These are phyloP conservation scores for Thyatira batis DNA, from an alignment of 2,888 invertebrate genomes.

Conservation along the genomic window DNA sequence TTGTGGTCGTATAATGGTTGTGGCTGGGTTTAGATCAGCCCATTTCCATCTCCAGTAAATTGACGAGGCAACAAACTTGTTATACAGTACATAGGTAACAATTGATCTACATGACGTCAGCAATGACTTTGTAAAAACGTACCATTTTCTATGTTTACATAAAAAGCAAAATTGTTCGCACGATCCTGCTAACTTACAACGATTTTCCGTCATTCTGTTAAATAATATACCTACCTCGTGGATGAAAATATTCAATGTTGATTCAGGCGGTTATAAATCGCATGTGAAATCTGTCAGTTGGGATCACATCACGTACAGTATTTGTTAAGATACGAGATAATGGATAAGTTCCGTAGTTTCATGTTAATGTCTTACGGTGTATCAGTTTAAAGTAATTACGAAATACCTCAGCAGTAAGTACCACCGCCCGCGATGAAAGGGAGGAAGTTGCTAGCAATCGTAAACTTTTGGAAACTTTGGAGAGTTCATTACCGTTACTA, in stretches of 20 bases:
- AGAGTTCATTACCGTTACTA: slow-evolving; percentile 3
- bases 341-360: slow-evolving; percentile 35
- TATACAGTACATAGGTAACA: background rate
- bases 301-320: slow-evolving; percentile 24
- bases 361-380: slow-evolving; percentile 40
- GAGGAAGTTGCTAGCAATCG: slow-evolving; percentile 44
- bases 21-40: background rate
- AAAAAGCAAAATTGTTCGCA: slow-evolving; percentile 4
- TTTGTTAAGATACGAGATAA: slow-evolving; percentile 39
- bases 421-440: slow-evolving; percentile 19
- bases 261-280: slow-evolving; percentile 30
- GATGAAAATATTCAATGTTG: slow-evolving; percentile 26
- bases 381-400: slow-evolving; percentile 43
- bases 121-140: background rate
- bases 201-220: background rate
- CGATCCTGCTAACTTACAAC: slow-evolving; percentile 3
- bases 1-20: slow-evolving; percentile 4
- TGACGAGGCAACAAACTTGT: background rate
- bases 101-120: background rate
- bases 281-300: slow-evolving; percentile 35
- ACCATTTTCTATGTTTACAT: background rate
- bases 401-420: slow-evolving; percentile 38
- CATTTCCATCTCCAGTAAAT: background rate
- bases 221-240: slow-evolving; percentile 7
- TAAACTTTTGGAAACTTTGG: slow-evolving; percentile 42